A percentile compares a stretch with the other conserved stretches of the same genome.
phyloP scores from a whole-genome alignment of 1,140 invertebrate genomes.

The Colletes gigas region DNA sequence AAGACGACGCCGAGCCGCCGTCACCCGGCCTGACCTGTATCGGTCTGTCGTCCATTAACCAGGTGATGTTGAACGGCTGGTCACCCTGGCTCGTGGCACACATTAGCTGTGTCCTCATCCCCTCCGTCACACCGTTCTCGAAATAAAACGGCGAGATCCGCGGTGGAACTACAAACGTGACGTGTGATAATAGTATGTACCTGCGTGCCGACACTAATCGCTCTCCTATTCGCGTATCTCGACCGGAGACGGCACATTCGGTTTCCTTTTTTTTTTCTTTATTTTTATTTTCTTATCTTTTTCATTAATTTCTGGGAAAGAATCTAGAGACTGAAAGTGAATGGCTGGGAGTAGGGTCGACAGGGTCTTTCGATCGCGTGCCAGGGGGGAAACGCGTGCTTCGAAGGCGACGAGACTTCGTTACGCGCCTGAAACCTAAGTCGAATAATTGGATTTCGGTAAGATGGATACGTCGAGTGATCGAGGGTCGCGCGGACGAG shows the following conservation, averaged over 20 bases:
- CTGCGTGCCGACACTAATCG: slow-evolving; percentile 25
- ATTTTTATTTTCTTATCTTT: not conserved
- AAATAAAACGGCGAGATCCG: slow-evolving; percentile 83
- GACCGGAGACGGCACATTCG: slow-evolving; percentile 12
- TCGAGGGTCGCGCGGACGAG: too few species aligned
- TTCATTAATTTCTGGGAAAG: too few species aligned
- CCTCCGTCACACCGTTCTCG: slow-evolving; percentile 82
- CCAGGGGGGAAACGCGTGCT: not conserved
- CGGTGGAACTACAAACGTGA: slow-evolving; percentile 83
- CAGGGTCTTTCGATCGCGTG: not conserved
- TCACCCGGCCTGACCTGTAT: slow-evolving; percentile 70
- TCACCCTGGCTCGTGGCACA: slow-evolving; percentile 85
- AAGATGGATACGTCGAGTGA: too few species aligned
- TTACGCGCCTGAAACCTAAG: too few species aligned
- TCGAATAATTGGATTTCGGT: too few species aligned
- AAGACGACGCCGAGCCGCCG: slow-evolving; percentile 54
- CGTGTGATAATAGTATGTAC: slow-evolving; percentile 64
- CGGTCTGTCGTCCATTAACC: slow-evolving; percentile 83
- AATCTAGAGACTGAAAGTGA: not conserved
- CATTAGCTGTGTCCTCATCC: slow-evolving; percentile 84
- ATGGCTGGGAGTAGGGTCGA: not conserved
- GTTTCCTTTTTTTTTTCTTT: slow-evolving; percentile 1
- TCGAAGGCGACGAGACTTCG: not conserved
- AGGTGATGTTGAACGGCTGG: slow-evolving; percentile 83
- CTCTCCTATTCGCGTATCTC: slow-evolving; percentile 38